These are phyloP conservation scores for Dicentrarchus labrax DNA, from an alignment of 2,113 vertebrate species.

Conservation along the genomic window DNA sequence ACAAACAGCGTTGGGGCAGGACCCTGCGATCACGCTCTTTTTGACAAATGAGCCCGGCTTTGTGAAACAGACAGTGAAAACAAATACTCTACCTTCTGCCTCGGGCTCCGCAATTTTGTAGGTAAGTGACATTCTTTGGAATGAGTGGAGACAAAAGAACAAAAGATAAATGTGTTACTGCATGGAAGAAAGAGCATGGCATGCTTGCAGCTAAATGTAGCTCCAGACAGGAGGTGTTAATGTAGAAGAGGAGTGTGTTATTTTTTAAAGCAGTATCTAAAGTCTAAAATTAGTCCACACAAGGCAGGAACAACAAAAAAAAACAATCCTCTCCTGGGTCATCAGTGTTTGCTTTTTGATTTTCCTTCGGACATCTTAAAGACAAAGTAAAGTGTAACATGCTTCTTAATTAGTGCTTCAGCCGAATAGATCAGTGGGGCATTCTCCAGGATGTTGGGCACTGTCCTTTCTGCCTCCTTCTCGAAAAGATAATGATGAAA, in stretches of 20 bases:
- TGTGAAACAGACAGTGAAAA: conserved; percentile 75
- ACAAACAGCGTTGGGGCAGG: conserved; percentile 64
- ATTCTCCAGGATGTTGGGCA: background rate
- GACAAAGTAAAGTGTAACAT: background rate
- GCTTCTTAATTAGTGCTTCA: background rate
- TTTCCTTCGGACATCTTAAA: background rate
- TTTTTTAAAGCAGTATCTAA: conserved; percentile 14
- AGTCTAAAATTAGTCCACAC: conserved; percentile 9
- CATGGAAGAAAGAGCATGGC: conserved; percentile 25
- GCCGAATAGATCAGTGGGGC: background rate
- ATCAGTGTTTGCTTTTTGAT: conserved; percentile 10
- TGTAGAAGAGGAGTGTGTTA: background rate
- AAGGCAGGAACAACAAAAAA: background rate
- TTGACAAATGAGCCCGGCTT: conserved; percentile 78
- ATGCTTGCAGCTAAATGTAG: conserved; percentile 45
- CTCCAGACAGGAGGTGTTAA: conserved; percentile 32
- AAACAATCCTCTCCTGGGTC: conserved; percentile 3
- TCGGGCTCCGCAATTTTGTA: conserved; percentile 52
- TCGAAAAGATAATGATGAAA: conserved; percentile 29
- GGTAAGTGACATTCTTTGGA: conserved; percentile 74
- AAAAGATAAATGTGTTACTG: conserved; percentile 74
- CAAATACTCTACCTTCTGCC: conserved; percentile 72
- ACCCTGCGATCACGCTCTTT: conserved; percentile 57
- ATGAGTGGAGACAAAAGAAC: conserved; percentile 69
- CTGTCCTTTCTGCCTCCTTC: conserved; percentile 24